A percentile compares a stretch with the other conserved stretches of the same genome.
Conservation (phyloP, 2,797 vertebrate species). For the Gadopsis marmoratus region DNA sequence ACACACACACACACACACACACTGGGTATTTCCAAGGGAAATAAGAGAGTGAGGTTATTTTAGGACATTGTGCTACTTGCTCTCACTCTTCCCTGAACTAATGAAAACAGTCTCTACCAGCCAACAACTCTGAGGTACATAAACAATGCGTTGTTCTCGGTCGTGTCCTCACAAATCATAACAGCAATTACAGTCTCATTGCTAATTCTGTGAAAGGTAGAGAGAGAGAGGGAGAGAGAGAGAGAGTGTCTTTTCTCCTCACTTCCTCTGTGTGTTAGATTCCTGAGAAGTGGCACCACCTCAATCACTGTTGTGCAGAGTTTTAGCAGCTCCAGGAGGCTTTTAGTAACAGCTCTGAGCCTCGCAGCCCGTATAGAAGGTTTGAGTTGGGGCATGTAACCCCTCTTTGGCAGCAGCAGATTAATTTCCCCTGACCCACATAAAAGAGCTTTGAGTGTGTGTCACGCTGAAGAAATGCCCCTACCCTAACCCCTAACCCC, state of each 20-base stretch:
- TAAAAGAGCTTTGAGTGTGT: conserved; percentile 46
- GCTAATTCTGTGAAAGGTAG: conserved; percentile 57
- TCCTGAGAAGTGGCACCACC: conserved; percentile 75
- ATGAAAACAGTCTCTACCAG: conserved; percentile 44
- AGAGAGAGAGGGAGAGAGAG: conserved; percentile 69
- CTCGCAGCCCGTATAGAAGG: conserved; percentile 74
- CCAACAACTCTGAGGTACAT: conserved; percentile 23
- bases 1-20: conserved; percentile 37
- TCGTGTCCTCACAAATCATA: conserved; percentile 28
- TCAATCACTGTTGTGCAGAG: conserved; percentile 59
- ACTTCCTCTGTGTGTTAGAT: conserved; percentile 77
- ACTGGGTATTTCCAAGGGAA: conserved; percentile 78
- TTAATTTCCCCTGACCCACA: conserved; percentile 67
- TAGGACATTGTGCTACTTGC: conserved; percentile 51
- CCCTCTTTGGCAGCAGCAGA: conserved; percentile 65
- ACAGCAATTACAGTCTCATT: conserved; percentile 42
- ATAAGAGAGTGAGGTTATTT: conserved; percentile 64
- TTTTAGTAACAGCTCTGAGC: conserved; percentile 70
- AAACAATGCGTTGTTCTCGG: conserved; percentile 19
- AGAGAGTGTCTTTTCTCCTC: conserved; percentile 60
- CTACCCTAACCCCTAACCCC: too few species aligned
- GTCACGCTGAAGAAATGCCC: conserved; percentile 61
- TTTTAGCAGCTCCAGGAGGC: conserved; percentile 57
- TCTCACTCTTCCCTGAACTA: conserved; percentile 43
- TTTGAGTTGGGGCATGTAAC: conserved; percentile 56